Percentiles rank a stretch among this genome's conserved stretches.
These are phyloP conservation scores for Parambassis ranga DNA, from an alignment of 2,797 vertebrate genomes.

Conservation along the genomic window DNA sequence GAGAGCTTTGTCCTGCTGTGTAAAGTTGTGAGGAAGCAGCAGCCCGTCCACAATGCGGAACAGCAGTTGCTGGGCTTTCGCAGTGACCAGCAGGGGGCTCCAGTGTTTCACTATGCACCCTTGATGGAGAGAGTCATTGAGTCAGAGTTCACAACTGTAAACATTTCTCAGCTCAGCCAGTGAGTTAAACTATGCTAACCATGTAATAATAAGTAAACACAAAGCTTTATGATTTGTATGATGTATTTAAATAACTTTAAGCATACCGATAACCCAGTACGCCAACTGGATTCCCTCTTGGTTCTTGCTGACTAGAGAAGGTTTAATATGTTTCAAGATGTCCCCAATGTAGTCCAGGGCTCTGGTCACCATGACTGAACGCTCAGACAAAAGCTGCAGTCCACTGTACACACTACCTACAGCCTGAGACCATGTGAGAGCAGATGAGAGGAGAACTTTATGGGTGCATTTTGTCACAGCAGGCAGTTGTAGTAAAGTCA, in stretches of 20 bases:
- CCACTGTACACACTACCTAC: constrained; percentile 84
- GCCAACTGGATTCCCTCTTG: constrained; percentile 88
- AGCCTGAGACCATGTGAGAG: constrained; percentile 75
- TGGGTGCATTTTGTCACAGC: neutral
- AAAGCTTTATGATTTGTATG: neutral
- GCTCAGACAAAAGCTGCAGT: constrained; percentile 86
- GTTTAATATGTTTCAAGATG: constrained; percentile 93
- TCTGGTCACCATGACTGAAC: constrained; percentile 88
- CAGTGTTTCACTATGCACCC: constrained; percentile 94
- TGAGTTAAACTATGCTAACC: neutral
- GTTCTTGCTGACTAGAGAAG: constrained; percentile 87
- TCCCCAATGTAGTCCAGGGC: constrained; percentile 91
- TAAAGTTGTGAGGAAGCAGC: constrained; percentile 88
- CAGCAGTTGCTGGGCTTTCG: constrained; percentile 92
- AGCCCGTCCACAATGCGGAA: constrained; percentile 92
- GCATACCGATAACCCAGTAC: constrained; percentile 88
- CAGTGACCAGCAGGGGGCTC: constrained; percentile 91
- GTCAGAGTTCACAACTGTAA: neutral
- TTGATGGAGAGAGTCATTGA: constrained; percentile 52
- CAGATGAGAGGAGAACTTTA: constrained; percentile 1
- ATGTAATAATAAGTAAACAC: neutral
- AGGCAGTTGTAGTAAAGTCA: neutral
- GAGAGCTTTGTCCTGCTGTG: constrained; percentile 91
- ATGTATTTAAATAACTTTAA: neutral
- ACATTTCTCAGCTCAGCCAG: neutral